Evolutionary conservation across 2,113 vertebrate species (phyloP), one percentile per base, ranked within the genome.

Genomic region (Aix galericulata): DNA sequence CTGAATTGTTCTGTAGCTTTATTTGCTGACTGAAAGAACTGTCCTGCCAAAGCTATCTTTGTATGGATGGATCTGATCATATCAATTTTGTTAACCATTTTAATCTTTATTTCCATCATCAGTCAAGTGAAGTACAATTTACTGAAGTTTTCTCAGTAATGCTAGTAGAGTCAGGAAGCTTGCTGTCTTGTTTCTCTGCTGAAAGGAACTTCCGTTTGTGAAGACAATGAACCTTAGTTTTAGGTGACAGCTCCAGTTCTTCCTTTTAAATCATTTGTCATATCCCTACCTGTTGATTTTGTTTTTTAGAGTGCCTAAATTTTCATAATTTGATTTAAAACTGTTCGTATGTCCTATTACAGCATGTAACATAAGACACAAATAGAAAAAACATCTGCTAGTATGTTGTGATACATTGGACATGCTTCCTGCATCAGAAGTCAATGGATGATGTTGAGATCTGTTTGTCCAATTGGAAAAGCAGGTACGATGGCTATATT

Each of bases 281-380:
- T 93, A 31, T 71, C 86, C 72, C 23, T 87, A 26, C 46, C 13
- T 76, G 25, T 73, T 42, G 12, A 44, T 80, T 91, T 85, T 93
- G 55, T 17, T 74, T 90, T 86, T 83, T 77, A 69, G 85, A 93
- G 46, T 89, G 60, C 34, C 18, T 95, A 60, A 71, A 75, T 95
- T 91, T 89, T 88, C 79, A 46, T 90, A 53, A 88, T 82, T 79
- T 96, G 72, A 90, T 94, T 94, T 86, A 90, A 91, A 88, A 88
- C 88, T 96, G 85, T 94, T 93, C 87, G 27, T 96, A 31, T 95
- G 59, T 94, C 91, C 92, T 69, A 93, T 96, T 93, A 77, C 86
- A 88, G 94, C 90, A 83, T 88, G 92, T 94, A 96, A 93, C 75
- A 62, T 88, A 93, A 93, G 85, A 90, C 94, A 66, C 82, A 94